Base-by-base conservation (phyloP, 2,797 vertebrate genomes). In the Paguma larvata region DNA sequence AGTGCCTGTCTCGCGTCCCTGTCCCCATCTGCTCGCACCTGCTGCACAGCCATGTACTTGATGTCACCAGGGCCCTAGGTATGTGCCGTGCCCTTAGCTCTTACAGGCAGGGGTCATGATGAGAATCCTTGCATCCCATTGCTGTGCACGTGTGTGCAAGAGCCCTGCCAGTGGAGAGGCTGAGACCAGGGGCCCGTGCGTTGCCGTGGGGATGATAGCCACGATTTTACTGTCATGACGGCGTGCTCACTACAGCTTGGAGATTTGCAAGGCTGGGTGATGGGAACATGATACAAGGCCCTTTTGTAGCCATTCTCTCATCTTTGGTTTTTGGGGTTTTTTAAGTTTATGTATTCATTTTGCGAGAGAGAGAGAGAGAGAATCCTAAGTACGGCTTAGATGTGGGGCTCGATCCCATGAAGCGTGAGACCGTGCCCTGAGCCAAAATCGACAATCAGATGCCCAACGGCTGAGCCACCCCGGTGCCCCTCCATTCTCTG, bases 41-140 rank as follows among this genome's bases (percentile, higher is more conserved):
- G 25, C 72, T 7, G 4, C 21, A 1, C 56, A 5, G 0, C 6
- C 6, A 16, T 30, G 0, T 41, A n/a, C 48, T 27, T 53, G n/a
- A 19, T 83, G 27, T n/a, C 46, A 32, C 15, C 19, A 38, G 46
- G 23, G 18, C 51, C 68, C 12, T 25, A 7, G 16, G n/a, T 8
- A 3, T 30, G 34, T 25, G 73, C 23, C 8, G 82, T 44, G 25
- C 80, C 89, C 15, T 72, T 51, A 75, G 51, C 9, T 84, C 7
- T 68, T 89, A 18, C 11, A 78, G 7, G 41, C 8, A 15, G 34
- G 6, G 44, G 18, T 46, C 68, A 25, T 13, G 16, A 38, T 93
- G 30, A 56, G 51, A 90, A 16, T 62, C 27, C 14, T 62, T 30
- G 34, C 34, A 0, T 68, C 38, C 38, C 38, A 38, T n/a, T n/a